Evolutionary conservation across 2,888 invertebrate genomes (phyloP), one percentile per base, ranked within the genome.

Genomic region (Elegia similella): DNA sequence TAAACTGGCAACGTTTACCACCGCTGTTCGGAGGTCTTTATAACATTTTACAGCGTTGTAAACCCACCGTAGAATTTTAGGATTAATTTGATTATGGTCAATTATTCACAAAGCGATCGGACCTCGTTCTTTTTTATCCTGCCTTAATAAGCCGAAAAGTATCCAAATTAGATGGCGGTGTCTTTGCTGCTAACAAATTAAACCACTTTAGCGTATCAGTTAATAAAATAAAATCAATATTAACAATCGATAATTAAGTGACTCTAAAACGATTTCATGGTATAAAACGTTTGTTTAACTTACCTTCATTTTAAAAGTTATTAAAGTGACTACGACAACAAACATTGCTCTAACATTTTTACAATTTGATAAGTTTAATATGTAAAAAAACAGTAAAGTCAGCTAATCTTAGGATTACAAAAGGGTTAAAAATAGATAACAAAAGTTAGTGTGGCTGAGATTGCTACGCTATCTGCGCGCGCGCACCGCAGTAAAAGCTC

Each of bases 51-150:
- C 80, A 87, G 74, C 88, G 88, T 75, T 84, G 81, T 91, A 91
- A 91, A 91, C 90, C 87, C 86, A 91, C 90, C 88, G 89, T 91
- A 86, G 87, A 85, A 89, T 88, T 88, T 89, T 84, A 86, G 88
- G 83, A 89, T 90, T 90, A 89, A 91, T 90, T 91, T 90, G 89
- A 91, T 91, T 91, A 88, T 88, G 78, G 88, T 88, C 89, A 91
- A 90, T 91, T 91, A 91, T 88, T 88, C 88, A 89, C 86, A 84
- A 88, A 86, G 83, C 82, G 84, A 83, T 85, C 80, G 80, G 76
- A 67, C 62, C 83, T 84, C 82, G 82, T 83, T 87, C 78, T 80
- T 82, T 88, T 86, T 86, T 89, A 75, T 74, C 75, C 74, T 72
- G 80, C 84, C 84, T 84, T 90, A 91, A 91, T 91, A 90, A 90